These are phyloP conservation scores for Scaptomyza reducta DNA, from an alignment of 2,888 invertebrate genomes.

Conservation along the genomic window DNA sequence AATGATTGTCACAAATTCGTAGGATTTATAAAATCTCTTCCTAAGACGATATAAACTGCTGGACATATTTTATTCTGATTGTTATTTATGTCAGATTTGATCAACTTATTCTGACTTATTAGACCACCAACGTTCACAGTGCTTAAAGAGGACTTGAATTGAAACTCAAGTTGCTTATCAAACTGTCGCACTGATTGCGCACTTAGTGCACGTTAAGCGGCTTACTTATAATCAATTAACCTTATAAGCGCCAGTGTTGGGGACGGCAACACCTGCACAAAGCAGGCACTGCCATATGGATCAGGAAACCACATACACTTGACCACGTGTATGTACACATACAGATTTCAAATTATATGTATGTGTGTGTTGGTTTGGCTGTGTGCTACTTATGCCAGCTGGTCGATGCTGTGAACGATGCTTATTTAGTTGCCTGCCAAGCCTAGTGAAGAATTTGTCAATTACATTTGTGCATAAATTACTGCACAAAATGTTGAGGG, in stretches of 20 bases:
- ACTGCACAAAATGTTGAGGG: conserved; percentile 8
- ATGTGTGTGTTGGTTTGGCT: conserved; percentile 5
- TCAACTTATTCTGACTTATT: not conserved
- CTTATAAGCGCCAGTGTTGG: conserved; percentile 42
- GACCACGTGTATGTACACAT: conserved; percentile 26
- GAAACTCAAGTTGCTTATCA: conserved; percentile 31
- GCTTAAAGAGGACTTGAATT: conserved; percentile 19
- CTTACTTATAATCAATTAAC: conserved; percentile 69
- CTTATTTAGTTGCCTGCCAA: conserved; percentile 30
- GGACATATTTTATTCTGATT: not conserved
- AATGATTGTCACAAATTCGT: not conserved
- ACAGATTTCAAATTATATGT: conserved; percentile 3
- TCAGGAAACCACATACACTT: conserved; percentile 47
- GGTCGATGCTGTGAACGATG: conserved; percentile 37
- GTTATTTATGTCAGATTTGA: not conserved
- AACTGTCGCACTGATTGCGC: conserved; percentile 65
- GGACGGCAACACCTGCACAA: conserved; percentile 47
- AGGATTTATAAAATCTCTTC: not conserved
- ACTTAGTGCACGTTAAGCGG: conserved; percentile 56
- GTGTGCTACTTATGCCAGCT: conserved; percentile 28
- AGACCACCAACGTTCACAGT: not conserved
- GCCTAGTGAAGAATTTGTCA: conserved; percentile 48
- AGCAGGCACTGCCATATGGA: conserved; percentile 9
- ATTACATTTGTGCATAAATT: conserved; percentile 63
- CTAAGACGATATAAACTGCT: not conserved